Evolutionary conservation across 2,113 vertebrate species (phyloP), one percentile per base, ranked within the genome.

Genomic region (Mesocricetus auratus): DNA sequence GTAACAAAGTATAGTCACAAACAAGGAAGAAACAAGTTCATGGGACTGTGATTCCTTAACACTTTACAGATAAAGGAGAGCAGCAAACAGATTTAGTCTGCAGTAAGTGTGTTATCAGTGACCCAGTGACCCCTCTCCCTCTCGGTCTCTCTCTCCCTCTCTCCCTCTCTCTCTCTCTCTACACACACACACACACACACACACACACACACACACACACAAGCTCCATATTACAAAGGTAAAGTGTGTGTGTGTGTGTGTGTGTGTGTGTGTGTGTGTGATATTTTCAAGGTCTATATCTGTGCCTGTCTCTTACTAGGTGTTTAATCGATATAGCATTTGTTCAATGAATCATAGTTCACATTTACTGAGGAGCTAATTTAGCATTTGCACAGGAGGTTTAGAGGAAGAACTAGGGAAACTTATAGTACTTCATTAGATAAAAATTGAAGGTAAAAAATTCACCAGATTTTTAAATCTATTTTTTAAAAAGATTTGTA

Each of bases 381-480:
- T 83, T 60, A 83, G 24, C 42, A 58, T 62, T 83, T 62, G 81
- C 58, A 62, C 58, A 83, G 81, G 56, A 60, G 79, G 36, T 62
- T 83, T 83, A 62, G 58, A 83, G 56, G 42, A 83, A 17, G 33
- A 62, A 83, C 56, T 29, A 62, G n/a, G n/a, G n/a, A 31, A 62
- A 13, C 7, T 42, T 83, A 39, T 66, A 77, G 60, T 88, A 90
- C 31, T 36, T 45, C 33, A 11, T 66, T 68, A 74, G 31, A 56
- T 66, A 79, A 93, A 93, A 96, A 73, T 78, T 86, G 42, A 53
- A 69, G 50, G 33, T 79, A 39, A 93, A 93, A 94, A 79, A 74
- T 75, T 66, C 56, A 83, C 60, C 64, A 87, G n/a, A 29, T 87
- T 93, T 71, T 81, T 81, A 29, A 71, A 78, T 83, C 24, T 77